Evolutionary conservation across 2,888 invertebrate genomes (phyloP).

Genomic region (Byasa hedistus): DNA sequence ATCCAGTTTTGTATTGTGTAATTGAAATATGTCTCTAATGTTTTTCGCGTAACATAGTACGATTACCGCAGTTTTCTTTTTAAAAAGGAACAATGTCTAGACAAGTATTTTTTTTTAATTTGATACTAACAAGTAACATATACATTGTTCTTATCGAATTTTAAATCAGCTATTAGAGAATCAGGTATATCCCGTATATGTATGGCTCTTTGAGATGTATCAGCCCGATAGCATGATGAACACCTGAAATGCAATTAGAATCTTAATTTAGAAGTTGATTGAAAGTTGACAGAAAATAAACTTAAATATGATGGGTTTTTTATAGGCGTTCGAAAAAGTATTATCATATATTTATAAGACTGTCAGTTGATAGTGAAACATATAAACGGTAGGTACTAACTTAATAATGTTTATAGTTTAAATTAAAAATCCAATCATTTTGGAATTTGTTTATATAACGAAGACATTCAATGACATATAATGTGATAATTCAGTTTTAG

Average conservation of each 20-base stretch:
- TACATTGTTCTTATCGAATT: constrained; percentile 53
- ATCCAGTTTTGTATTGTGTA: no score
- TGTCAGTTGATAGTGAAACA: neutral
- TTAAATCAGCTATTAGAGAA: constrained; percentile 52
- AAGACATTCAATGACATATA: neutral
- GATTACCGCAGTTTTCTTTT: no score
- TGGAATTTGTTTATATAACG: neutral
- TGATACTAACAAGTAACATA: constrained; percentile 76
- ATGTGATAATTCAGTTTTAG: neutral
- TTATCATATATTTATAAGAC: no score
- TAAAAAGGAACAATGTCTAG: no score
- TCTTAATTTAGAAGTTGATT: no score
- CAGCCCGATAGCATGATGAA: constrained; percentile 77
- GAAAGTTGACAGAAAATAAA: no score
- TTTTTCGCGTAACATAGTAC: no score
- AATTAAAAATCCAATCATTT: neutral
- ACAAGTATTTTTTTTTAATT: neutral
- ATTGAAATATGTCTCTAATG: no score
- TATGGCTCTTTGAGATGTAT: constrained; percentile 80
- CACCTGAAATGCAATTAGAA: constrained; percentile 67
- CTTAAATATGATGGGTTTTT: no score
- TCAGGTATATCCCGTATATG: constrained; percentile 80
- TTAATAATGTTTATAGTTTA: neutral
- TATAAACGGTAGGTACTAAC: neutral
- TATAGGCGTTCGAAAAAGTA: no score